Percentiles rank a stretch among this genome's conserved stretches.
phyloP scores from a whole-genome alignment of 92 coral and sea anemone genomes.

The Phenganax subtilis region DNA sequence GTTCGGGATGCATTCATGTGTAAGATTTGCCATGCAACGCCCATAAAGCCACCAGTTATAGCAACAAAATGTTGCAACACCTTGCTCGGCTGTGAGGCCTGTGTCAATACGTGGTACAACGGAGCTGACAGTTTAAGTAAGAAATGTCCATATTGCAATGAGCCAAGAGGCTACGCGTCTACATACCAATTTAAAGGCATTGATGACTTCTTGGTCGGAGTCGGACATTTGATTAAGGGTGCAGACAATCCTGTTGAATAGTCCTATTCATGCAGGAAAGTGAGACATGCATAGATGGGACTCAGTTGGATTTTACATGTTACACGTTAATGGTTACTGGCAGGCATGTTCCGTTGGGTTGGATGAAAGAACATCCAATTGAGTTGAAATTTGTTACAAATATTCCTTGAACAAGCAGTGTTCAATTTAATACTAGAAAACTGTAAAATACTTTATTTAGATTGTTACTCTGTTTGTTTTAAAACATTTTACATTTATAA shows the following conservation, averaged over 20 bases:
- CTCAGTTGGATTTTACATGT: not conserved
- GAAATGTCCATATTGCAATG: constrained; percentile 61
- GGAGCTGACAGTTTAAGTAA: constrained; percentile 57
- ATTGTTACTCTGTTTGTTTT: not conserved
- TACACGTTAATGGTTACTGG: not conserved
- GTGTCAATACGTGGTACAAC: constrained; percentile 60
- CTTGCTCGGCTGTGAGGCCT: constrained; percentile 58
- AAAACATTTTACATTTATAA: not conserved
- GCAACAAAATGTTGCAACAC: constrained; percentile 58
- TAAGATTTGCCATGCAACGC: constrained; percentile 55
- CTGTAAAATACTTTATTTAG: not conserved
- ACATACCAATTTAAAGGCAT: constrained; percentile 58
- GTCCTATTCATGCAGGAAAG: not conserved
- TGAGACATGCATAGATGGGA: not conserved
- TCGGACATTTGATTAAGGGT: constrained; percentile 36
- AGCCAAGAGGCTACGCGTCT: constrained; percentile 58
- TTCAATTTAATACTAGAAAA: not conserved
- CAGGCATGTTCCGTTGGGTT: constrained; percentile 8
- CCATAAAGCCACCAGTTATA: constrained; percentile 55
- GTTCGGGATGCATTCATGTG: constrained; percentile 61
- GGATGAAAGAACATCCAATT: not conserved
- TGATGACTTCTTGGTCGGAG: constrained; percentile 56
- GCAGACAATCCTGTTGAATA: constrained; percentile 12
- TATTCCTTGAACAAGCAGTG: constrained; percentile 12
- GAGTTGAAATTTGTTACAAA: constrained; percentile 2